Percentiles rank a stretch among this genome's conserved stretches.
Conservation (phyloP, 2,797 vertebrate genomes). For the Macroramphosus scolopax region DNA sequence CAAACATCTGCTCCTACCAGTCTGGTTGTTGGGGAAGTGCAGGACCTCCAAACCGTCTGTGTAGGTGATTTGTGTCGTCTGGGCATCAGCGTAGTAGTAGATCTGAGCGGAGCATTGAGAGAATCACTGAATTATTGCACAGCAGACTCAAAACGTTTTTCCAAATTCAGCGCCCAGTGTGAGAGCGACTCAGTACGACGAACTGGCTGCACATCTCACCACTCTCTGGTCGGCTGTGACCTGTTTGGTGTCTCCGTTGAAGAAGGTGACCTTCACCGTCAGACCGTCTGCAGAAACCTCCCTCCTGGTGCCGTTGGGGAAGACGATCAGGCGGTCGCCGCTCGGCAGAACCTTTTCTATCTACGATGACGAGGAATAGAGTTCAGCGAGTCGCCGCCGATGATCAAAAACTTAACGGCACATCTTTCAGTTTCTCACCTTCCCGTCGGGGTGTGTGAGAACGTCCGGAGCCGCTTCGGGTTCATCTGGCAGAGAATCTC, state of each 20-base stretch:
- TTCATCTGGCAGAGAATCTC: conserved; percentile 16
- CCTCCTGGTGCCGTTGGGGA: conserved; percentile 92
- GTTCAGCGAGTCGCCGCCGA: not conserved
- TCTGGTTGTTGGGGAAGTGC: conserved; percentile 94
- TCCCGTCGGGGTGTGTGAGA: conserved; percentile 85
- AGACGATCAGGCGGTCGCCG: conserved; percentile 84
- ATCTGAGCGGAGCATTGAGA: conserved; percentile 80
- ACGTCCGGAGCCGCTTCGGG: conserved; percentile 75
- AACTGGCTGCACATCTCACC: conserved; percentile 73
- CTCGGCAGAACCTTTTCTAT: conserved; percentile 82
- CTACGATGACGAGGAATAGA: conserved; percentile 70
- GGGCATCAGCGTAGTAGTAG: conserved; percentile 90
- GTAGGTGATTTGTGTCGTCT: conserved; percentile 92
- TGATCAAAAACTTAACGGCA: too few species aligned
- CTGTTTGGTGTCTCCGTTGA: conserved; percentile 94
- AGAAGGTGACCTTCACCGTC: conserved; percentile 87
- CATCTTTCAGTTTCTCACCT: conserved; percentile 84
- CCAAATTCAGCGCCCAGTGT: too few species aligned
- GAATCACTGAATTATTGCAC: not conserved
- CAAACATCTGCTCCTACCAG: too few species aligned
- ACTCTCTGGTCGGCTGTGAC: conserved; percentile 90
- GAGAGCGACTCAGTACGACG: too few species aligned
- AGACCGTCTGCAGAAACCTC: conserved; percentile 87
- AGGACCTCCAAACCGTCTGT: conserved; percentile 89
- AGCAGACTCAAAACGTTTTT: too few species aligned